A percentile compares a stretch with the other conserved stretches of the same genome.
These are phyloP conservation scores for Fissipunctia ypsillon DNA, from an alignment of 2,888 invertebrate genomes.

Conservation along the genomic window DNA sequence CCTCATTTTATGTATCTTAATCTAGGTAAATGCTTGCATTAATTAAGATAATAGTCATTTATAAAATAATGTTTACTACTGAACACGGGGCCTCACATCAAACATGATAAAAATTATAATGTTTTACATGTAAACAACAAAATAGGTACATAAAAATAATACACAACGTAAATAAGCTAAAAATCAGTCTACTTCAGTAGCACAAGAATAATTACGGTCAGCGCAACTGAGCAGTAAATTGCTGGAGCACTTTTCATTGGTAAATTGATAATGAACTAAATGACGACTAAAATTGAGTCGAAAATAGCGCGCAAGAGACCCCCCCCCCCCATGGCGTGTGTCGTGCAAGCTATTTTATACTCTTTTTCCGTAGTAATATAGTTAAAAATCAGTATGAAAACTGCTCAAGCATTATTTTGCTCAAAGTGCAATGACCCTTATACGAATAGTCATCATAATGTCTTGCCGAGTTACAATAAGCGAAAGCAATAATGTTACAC, in stretches of 20 bases:
- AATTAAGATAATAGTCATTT: neutral
- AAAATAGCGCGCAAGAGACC: neutral
- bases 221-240: constrained; percentile 1
- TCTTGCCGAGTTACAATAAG: constrained; percentile 15
- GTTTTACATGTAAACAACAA: constrained; percentile 5
- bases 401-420: neutral
- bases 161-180: neutral
- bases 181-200: constrained; percentile 55
- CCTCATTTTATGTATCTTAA: constrained; percentile 13
- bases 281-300: neutral
- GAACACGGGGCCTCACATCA: neutral
- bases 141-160: neutral
- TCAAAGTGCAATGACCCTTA: neutral
- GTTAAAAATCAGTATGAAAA: constrained; percentile 19
- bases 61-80: constrained; percentile 1
- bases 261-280: constrained; percentile 6
- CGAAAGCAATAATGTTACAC: constrained; percentile 9
- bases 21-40: constrained; percentile 45
- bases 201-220: constrained; percentile 20
- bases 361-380: neutral
- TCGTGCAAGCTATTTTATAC: constrained; percentile 12
- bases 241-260: neutral
- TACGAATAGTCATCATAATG: neutral
- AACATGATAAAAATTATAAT: neutral
- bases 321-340: no score